Evolutionary conservation across 2,113 vertebrate genomes (phyloP).

Genomic region (Coptodon rendalli): DNA sequence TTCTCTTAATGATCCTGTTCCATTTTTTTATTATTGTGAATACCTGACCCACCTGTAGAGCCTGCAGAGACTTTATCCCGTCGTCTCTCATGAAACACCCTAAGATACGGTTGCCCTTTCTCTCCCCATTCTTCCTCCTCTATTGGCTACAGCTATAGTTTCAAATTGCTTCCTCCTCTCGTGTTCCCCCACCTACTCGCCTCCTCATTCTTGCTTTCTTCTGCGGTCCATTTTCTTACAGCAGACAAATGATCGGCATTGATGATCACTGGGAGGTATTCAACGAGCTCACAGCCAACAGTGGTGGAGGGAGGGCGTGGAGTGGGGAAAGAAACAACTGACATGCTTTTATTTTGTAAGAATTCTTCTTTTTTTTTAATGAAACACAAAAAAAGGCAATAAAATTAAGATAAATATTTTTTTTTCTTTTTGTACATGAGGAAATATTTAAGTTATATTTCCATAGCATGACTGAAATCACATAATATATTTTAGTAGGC

Average conservation of each 20-base stretch:
- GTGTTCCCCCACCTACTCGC: background rate
- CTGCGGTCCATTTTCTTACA: conserved; percentile 24
- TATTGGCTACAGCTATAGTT: conserved; percentile 43
- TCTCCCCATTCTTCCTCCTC: conserved; percentile 22
- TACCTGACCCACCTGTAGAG: conserved; percentile 62
- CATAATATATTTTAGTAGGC: conserved; percentile 72
- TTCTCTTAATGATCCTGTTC: conserved; percentile 61
- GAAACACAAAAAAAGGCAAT: conserved; percentile 77
- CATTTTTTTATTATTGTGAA: conserved; percentile 50
- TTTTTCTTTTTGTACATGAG: conserved; percentile 70
- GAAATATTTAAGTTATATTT: conserved; percentile 73
- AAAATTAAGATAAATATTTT: conserved; percentile 82
- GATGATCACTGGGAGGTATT: conserved; percentile 37
- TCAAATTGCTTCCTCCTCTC: conserved; percentile 55
- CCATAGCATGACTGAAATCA: conserved; percentile 64
- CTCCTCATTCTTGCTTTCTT: conserved; percentile 34
- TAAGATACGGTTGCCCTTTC: conserved; percentile 52
- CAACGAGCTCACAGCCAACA: conserved; percentile 13
- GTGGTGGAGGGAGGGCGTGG: background rate
- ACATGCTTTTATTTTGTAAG: conserved; percentile 35
- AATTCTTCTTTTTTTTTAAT: conserved; percentile 68
- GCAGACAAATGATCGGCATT: conserved; percentile 49
- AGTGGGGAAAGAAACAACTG: background rate
- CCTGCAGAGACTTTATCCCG: conserved; percentile 28
- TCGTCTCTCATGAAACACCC: conserved; percentile 4